A percentile compares a stretch with the other conserved stretches of the same genome.
Evolutionary conservation across 1,140 invertebrate genomes (phyloP).

Genomic region (Choristoneura fumiferana): DNA sequence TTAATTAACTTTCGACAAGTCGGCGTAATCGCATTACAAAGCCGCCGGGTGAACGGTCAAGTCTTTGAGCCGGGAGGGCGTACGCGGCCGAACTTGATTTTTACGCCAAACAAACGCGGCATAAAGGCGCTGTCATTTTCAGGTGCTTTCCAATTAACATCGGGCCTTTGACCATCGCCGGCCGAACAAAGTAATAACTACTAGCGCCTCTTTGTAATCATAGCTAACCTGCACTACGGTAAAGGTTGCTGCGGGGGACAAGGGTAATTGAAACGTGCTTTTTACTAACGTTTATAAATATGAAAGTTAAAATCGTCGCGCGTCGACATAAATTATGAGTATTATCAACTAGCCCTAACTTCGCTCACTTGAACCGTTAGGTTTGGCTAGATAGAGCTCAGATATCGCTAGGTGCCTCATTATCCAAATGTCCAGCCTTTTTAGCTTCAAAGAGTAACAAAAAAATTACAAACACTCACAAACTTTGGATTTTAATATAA

Average conservation of each 20-base stretch:
- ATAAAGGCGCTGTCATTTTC: conserved; percentile 72
- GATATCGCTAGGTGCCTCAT: too few relatives aligned
- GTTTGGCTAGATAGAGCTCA: too few relatives aligned
- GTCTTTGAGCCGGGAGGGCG: conserved; percentile 54
- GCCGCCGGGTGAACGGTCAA: conserved; percentile 62
- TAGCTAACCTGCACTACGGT: conserved; percentile 44
- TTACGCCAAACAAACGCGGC: conserved; percentile 60
- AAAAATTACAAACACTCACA: too few relatives aligned
- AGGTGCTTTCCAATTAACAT: conserved; percentile 76
- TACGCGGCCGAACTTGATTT: conserved; percentile 57
- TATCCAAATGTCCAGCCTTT: too few relatives aligned
- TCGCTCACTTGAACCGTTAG: too few relatives aligned
- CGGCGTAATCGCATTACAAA: conserved; percentile 75
- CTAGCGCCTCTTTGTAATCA: conserved; percentile 53
- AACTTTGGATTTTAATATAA: too few relatives aligned
- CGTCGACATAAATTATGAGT: too few relatives aligned
- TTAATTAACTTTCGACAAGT: conserved; percentile 78
- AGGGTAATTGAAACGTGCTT: conserved; percentile 47
- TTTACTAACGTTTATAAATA: conserved; percentile 16
- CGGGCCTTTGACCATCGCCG: conserved; percentile 63
- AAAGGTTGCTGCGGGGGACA: conserved; percentile 44
- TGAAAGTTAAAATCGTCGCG: conserved; percentile 1
- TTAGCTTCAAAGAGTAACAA: too few relatives aligned
- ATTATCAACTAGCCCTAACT: too few relatives aligned
- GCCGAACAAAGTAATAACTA: conserved; percentile 49